Evolutionary conservation across 2,113 vertebrate species (phyloP).

Genomic region (Microtus richardsoni): DNA sequence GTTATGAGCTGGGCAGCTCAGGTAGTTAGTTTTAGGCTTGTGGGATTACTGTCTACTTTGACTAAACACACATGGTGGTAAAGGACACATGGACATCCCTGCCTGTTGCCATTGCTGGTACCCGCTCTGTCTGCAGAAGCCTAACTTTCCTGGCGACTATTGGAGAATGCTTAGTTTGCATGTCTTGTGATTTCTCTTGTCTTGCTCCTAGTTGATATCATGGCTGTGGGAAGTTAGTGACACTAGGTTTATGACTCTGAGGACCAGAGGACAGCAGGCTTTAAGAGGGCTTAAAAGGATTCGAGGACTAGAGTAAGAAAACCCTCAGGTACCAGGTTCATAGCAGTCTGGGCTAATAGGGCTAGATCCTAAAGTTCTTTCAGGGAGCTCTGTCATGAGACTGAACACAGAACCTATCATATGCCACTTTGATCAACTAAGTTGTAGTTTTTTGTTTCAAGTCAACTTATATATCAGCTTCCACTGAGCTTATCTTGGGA

Average conservation of each 20-base stretch:
- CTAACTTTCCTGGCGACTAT: conserved; percentile 11
- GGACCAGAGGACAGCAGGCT: conserved; percentile 24
- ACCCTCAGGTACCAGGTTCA: background rate
- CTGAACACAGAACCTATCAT: background rate
- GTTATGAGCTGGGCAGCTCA: background rate
- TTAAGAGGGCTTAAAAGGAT: conserved; percentile 11
- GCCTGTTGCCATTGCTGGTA: background rate
- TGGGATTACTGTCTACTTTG: background rate
- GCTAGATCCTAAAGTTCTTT: background rate
- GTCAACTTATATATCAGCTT: conserved; percentile 36
- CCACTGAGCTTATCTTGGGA: background rate
- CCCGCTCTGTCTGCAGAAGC: conserved; percentile 33
- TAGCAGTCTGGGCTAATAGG: background rate
- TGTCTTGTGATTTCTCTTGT: conserved; percentile 38
- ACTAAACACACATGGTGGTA: background rate
- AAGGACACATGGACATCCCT: conserved; percentile 13
- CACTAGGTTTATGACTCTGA: conserved; percentile 40
- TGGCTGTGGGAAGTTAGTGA: background rate
- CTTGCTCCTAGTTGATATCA: conserved; percentile 39
- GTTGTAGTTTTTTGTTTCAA: conserved; percentile 53
- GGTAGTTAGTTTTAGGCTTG: background rate
- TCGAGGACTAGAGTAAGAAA: background rate
- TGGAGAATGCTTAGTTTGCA: conserved; percentile 28
- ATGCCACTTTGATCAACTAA: background rate
- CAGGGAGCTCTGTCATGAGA: background rate